A percentile compares a stretch with the other conserved stretches of the same genome.
Conservation (phyloP, 2,113 vertebrate species). For the Alouatta palliata region DNA sequence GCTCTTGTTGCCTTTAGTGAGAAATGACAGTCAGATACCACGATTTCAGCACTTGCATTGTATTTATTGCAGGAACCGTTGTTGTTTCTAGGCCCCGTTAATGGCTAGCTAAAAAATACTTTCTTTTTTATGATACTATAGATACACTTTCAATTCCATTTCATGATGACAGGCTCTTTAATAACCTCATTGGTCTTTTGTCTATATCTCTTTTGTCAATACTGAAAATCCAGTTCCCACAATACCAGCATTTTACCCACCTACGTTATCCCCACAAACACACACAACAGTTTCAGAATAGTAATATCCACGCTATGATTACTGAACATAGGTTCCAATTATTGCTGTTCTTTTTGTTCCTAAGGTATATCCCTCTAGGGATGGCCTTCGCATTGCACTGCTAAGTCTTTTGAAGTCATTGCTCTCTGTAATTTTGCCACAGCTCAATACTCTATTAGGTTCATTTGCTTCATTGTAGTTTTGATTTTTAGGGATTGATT, state of each 20-base stretch:
- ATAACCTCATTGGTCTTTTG: not conserved
- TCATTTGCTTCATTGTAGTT: constrained; percentile 28
- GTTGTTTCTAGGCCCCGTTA: not conserved
- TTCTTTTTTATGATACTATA: not conserved
- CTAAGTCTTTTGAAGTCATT: not conserved
- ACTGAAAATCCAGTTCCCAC: not conserved
- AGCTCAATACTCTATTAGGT: not conserved
- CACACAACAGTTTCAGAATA: not conserved
- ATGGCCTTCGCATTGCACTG: rapidly evolving
- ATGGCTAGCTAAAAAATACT: not conserved
- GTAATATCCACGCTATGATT: rapidly evolving
- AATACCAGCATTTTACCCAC: not conserved
- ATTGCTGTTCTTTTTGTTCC: rapidly evolving
- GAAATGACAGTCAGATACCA: not conserved
- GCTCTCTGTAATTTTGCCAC: not conserved
- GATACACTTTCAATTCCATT: not conserved
- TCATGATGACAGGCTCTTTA: not conserved
- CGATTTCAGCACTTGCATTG: not conserved
- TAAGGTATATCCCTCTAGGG: rapidly evolving
- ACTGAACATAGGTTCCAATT: not conserved
- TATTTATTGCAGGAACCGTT: not conserved
- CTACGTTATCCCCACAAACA: not conserved
- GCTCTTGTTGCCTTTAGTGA: not conserved
- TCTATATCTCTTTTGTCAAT: not conserved
- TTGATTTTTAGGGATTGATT: constrained; percentile 44